A percentile compares a stretch with the other conserved stretches of the same genome.
These are phyloP conservation scores for Physocephala rufipes DNA, from an alignment of 2,888 invertebrate genomes.

Conservation along the genomic window DNA sequence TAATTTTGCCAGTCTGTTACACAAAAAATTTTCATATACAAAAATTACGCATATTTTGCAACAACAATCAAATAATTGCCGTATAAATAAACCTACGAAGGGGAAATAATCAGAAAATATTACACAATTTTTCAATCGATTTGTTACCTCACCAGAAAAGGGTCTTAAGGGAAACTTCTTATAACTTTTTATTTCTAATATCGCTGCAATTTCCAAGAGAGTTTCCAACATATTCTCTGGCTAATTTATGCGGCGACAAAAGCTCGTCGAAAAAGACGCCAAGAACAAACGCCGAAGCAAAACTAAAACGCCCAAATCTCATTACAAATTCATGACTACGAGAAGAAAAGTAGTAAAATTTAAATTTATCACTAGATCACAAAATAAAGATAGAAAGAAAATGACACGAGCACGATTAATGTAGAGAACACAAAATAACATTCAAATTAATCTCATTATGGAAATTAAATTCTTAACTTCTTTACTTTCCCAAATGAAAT, in stretches of 20 bases:
- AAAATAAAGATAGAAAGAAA: constrained; percentile 14
- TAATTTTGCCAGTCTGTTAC: too few relatives aligned
- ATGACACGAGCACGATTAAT: not conserved
- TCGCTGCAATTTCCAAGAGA: not conserved
- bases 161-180: too few relatives aligned
- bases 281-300: not conserved
- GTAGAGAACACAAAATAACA: not conserved
- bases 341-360: constrained; percentile 40
- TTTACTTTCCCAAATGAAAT: too few relatives aligned
- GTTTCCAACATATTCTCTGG: constrained; percentile 31
- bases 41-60: too few relatives aligned
- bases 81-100: too few relatives aligned
- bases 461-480: not conserved
- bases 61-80: too few relatives aligned
- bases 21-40: too few relatives aligned
- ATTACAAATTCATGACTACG: constrained; percentile 45
- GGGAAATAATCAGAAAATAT: too few relatives aligned
- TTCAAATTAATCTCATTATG: not conserved
- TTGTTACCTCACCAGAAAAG: too few relatives aligned
- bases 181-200: too few relatives aligned
- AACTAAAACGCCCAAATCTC: too few relatives aligned
- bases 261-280: constrained; percentile 17
- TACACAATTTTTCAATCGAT: too few relatives aligned
- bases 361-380: constrained; percentile 41
- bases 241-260: constrained; percentile 42